Evolutionary conservation across 2,113 vertebrate genomes (phyloP).

Genomic region (Hymenochirus boettgeri): DNA sequence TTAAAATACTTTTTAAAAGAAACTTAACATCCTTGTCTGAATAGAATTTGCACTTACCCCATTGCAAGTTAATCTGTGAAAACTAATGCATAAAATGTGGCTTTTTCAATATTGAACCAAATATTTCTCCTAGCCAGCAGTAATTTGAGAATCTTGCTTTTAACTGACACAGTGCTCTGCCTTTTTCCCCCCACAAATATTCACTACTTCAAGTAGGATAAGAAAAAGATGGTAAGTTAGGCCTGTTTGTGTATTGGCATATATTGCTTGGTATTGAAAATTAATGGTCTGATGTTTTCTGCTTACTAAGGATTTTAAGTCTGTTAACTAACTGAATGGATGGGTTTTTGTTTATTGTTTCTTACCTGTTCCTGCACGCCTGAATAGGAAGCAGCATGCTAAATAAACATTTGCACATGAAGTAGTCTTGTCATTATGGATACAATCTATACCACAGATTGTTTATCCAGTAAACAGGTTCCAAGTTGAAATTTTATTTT

Average conservation of each 20-base stretch:
- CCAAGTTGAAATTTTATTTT: too few species aligned
- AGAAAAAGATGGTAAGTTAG: constrained; percentile 97
- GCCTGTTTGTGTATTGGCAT: constrained; percentile 64
- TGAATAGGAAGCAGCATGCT: constrained; percentile 8
- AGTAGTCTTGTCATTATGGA: neutral
- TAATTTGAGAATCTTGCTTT: constrained; percentile 41
- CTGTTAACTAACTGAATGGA: neutral
- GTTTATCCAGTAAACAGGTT: too few species aligned
- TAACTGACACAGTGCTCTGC: constrained; percentile 76
- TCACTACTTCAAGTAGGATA: constrained; percentile 93
- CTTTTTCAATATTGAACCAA: too few species aligned
- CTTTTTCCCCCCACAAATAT: constrained; percentile 73
- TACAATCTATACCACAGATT: too few species aligned
- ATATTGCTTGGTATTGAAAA: constrained; percentile 64
- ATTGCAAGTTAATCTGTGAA: too few species aligned
- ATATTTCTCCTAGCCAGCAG: too few species aligned
- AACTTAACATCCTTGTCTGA: too few species aligned
- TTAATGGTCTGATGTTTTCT: constrained; percentile 56
- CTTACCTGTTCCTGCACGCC: constrained; percentile 13
- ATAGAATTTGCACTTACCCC: too few species aligned
- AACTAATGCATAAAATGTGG: too few species aligned
- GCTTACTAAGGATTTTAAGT: constrained; percentile 48
- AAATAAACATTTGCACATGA: neutral
- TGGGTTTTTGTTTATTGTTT: neutral
- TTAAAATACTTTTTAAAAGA: too few species aligned